Percentiles rank a stretch among this genome's conserved stretches.
phyloP scores from a whole-genome alignment of 2,888 invertebrate genomes.

The Apodemia zela region DNA sequence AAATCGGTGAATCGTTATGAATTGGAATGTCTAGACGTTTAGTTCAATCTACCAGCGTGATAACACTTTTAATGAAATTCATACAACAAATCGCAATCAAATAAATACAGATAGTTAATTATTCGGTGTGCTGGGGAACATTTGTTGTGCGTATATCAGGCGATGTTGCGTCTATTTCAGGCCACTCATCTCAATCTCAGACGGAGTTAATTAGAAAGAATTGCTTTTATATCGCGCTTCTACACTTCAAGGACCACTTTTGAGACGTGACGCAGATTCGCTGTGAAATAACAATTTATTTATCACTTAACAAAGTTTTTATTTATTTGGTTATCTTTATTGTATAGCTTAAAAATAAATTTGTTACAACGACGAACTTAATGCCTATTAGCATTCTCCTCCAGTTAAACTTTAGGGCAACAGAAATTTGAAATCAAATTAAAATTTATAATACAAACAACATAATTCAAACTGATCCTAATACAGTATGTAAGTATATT shows the following conservation, averaged over 20 bases:
- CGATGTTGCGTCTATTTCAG: conserved; percentile 61
- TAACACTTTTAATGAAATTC: neutral
- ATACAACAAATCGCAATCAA: conserved; percentile 44
- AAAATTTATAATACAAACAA: too few relatives aligned
- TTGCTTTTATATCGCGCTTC: conserved; percentile 78
- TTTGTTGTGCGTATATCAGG: conserved; percentile 70
- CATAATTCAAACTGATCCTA: too few relatives aligned
- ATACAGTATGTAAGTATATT: too few relatives aligned
- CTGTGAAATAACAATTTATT: neutral
- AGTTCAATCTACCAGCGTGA: too few relatives aligned
- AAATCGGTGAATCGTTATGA: too few relatives aligned
- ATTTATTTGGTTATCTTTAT: neutral
- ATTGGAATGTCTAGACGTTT: too few relatives aligned
- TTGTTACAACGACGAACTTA: too few relatives aligned
- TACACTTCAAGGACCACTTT: conserved; percentile 54
- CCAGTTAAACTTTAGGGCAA: too few relatives aligned
- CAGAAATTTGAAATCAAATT: too few relatives aligned
- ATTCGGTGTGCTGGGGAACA: conserved; percentile 65
- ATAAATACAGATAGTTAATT: conserved; percentile 73
- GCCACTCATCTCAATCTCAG: conserved; percentile 54
- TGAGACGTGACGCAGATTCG: conserved; percentile 44
- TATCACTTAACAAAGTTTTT: neutral
- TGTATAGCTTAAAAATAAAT: too few relatives aligned
- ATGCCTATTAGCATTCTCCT: too few relatives aligned
- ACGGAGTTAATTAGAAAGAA: conserved; percentile 77